Percentiles rank a stretch among this genome's conserved stretches.
phyloP scores from a whole-genome alignment of 2,797 vertebrate genomes.

The Carcharodon carcharias region DNA sequence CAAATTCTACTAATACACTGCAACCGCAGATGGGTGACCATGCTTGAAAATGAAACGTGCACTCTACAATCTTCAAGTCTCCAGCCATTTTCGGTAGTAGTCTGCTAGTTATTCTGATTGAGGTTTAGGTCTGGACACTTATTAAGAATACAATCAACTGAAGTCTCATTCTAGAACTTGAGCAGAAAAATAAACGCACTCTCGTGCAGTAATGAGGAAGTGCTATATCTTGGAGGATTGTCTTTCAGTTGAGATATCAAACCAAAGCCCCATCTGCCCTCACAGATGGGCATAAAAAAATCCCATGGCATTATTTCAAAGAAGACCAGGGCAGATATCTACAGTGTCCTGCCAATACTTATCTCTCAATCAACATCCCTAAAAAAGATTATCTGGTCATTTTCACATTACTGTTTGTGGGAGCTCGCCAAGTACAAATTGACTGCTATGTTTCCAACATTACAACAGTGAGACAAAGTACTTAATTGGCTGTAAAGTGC shows the following conservation, averaged over 20 bases:
- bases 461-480: not conserved
- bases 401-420: not conserved
- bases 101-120: not conserved
- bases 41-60: not conserved
- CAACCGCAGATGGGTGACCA: not conserved
- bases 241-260: not conserved
- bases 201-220: not conserved
- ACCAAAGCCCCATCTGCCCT: not conserved
- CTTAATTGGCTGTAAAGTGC: not conserved
- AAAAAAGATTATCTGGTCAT: not conserved
- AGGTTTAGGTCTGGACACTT: not conserved
- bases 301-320: not conserved
- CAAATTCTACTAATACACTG: not conserved
- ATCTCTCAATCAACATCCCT: not conserved
- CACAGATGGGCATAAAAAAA: not conserved
- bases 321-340: not conserved
- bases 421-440: not conserved
- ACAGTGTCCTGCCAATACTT: not conserved
- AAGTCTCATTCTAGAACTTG: not conserved
- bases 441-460: not conserved
- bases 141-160: not conserved
- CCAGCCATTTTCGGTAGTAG: not conserved
- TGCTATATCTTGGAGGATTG: not conserved
- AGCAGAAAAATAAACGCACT: not conserved
- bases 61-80: not conserved